phyloP scores from a whole-genome alignment of 2,888 invertebrate species.

The Pseudococcus viburni region DNA sequence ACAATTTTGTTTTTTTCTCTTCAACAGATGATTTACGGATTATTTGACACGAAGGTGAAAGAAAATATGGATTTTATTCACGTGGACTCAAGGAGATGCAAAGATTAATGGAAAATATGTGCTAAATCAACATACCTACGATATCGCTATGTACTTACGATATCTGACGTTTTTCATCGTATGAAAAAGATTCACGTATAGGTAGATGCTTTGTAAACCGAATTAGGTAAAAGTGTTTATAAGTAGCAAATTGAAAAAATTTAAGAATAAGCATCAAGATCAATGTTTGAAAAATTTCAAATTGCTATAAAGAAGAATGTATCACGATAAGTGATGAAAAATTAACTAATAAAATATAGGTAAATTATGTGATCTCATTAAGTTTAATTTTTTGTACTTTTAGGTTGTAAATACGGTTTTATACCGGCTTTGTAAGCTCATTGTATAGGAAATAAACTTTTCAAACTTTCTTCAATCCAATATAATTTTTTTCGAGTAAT shows the following conservation, averaged over 20 bases:
- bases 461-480: neutral
- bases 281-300: neutral
- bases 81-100: constrained; percentile 46
- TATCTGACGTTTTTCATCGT: constrained; percentile 11
- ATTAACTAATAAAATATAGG: neutral
- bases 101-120: constrained; percentile 50
- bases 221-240: neutral
- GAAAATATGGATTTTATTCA: constrained; percentile 23
- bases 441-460: constrained; percentile 7
- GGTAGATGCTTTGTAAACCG: neutral
- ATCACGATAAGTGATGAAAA: neutral
- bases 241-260: neutral
- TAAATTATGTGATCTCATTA: constrained; percentile 39
- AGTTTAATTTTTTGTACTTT: constrained; percentile 42
- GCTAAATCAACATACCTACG: constrained; percentile 12
- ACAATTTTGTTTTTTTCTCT: neutral
- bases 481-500: neutral
- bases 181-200: neutral
- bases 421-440: constrained; percentile 12
- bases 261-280: neutral
- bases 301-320: neutral
- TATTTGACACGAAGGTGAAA: constrained; percentile 44
- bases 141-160: neutral
- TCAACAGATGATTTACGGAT: constrained; percentile 22
- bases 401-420: constrained; percentile 45